A percentile compares a stretch with the other conserved stretches of the same genome.
Evolutionary conservation across 2,113 vertebrate species (phyloP).

Genomic region (Mola mola): DNA sequence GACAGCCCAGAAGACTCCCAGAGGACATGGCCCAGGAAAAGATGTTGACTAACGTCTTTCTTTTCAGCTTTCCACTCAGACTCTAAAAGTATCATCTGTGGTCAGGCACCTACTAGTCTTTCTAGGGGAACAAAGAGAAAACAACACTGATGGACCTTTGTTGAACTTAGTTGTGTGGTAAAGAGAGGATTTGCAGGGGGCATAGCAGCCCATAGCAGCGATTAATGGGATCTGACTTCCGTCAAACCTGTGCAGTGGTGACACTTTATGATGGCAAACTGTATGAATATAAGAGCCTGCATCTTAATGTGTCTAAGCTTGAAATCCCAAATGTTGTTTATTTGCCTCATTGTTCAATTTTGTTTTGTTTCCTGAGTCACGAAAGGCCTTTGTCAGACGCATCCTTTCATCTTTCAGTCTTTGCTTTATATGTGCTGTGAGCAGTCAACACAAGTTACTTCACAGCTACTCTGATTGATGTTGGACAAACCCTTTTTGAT

Average conservation of each 20-base stretch:
- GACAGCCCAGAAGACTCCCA: constrained; percentile 42
- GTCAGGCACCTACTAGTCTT: constrained; percentile 29
- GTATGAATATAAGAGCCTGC: constrained; percentile 42
- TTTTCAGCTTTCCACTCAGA: constrained; percentile 14
- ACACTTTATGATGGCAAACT: constrained; percentile 37
- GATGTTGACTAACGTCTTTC: constrained; percentile 30
- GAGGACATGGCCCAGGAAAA: constrained; percentile 19
- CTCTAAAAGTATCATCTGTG: constrained; percentile 10
- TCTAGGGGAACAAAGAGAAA: constrained; percentile 17
- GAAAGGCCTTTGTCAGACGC: constrained; percentile 51
- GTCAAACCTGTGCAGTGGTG: constrained; percentile 35
- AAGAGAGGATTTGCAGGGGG: constrained; percentile 19
- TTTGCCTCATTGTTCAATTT: constrained; percentile 40
- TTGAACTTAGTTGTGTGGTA: constrained; percentile 37
- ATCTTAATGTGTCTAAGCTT: constrained; percentile 48
- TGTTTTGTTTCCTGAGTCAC: constrained; percentile 58
- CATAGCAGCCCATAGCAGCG: constrained; percentile 18
- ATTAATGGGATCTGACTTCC: constrained; percentile 29
- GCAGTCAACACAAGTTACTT: constrained; percentile 50
- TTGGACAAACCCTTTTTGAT: constrained; percentile 48
- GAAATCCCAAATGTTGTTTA: constrained; percentile 28
- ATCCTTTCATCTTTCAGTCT: constrained; percentile 61
- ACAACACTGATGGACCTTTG: constrained; percentile 45
- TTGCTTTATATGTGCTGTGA: constrained; percentile 44
- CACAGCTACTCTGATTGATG: constrained; percentile 63